Conservation (phyloP, 2,113 vertebrate genomes). For the Geothlypis trichas region DNA sequence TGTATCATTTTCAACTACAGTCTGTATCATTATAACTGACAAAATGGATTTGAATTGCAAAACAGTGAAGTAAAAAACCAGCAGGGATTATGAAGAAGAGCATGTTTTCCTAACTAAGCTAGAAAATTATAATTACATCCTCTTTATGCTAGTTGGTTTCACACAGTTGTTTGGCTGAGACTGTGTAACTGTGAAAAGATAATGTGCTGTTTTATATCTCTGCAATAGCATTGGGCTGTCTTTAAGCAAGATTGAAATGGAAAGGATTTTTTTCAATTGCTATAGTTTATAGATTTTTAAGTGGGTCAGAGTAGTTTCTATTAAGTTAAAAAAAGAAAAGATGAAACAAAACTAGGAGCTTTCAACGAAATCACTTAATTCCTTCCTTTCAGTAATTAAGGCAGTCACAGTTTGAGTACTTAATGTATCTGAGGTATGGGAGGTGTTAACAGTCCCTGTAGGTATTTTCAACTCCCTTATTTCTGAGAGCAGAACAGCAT, state of each 20-base stretch:
- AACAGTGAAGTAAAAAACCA: neutral
- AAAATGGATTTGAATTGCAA: conserved; percentile 6
- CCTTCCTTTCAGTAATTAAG: neutral
- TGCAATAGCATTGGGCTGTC: neutral
- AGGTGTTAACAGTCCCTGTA: neutral
- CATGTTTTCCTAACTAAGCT: neutral
- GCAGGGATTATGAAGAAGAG: neutral
- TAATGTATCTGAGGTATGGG: neutral
- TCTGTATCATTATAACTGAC: conserved; percentile 6
- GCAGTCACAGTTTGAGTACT: neutral
- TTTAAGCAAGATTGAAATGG: neutral
- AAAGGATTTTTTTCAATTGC: neutral
- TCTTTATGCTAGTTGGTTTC: neutral
- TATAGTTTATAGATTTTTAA: neutral
- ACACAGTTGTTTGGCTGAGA: neutral
- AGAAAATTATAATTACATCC: conserved; percentile 1
- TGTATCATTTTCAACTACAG: neutral
- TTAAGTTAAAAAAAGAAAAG: neutral
- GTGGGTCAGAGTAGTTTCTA: neutral
- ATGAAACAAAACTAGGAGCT: neutral
- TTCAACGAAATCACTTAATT: neutral
- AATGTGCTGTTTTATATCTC: neutral
- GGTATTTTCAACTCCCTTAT: neutral
- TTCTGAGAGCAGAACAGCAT: neutral
- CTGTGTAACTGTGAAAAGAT: neutral